Evolutionary conservation across 1,140 invertebrate genomes (phyloP), one percentile per base, ranked within the genome.

Genomic region (Plodia interpunctella): DNA sequence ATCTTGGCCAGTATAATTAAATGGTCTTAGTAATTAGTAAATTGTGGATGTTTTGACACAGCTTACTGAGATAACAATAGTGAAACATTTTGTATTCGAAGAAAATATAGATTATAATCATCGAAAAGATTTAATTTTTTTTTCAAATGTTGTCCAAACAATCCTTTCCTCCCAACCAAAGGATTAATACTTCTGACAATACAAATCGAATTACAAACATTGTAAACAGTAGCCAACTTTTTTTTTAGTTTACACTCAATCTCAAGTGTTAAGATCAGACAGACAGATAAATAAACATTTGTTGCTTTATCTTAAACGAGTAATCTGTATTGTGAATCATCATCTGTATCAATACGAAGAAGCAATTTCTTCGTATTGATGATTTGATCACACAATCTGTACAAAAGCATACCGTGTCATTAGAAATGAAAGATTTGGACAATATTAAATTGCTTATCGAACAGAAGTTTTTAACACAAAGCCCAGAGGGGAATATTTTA

Each of bases 121-220:
- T n/a, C 1, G 2, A 44, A 15, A 44, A 44, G 5, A 44, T 44
- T 13, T 49, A 55, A 32, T 57, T 30, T 19, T 25, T 53, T 50
- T 18, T 59, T 20, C 52, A 10, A 54, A 5, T 20, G 53, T 15
- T 52, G 53, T 62, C 61, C 57, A 72, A 70, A 76, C 70, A 78
- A 77, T 78, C 74, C 72, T 76, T 83, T 79, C n/a, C n/a, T 63
- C 70, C 28, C 59, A 52, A 71, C 68, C 71, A 78, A 79, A 72
- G 78, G 81, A 80, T 86, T 83, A 74, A 61, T 38, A 56, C 60
- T 61, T 60, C 50, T 59, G 63, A 86, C 76, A 85, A 79, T 76
- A 76, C 71, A 81, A 84, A 79, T 83, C 74, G 65, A 56, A 68
- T 79, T 82, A 80, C 74, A 78, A 82, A 83, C 77, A 81, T 82